Conservation (phyloP, 2,113 vertebrate species). For the Ctenodactylus gundi region DNA sequence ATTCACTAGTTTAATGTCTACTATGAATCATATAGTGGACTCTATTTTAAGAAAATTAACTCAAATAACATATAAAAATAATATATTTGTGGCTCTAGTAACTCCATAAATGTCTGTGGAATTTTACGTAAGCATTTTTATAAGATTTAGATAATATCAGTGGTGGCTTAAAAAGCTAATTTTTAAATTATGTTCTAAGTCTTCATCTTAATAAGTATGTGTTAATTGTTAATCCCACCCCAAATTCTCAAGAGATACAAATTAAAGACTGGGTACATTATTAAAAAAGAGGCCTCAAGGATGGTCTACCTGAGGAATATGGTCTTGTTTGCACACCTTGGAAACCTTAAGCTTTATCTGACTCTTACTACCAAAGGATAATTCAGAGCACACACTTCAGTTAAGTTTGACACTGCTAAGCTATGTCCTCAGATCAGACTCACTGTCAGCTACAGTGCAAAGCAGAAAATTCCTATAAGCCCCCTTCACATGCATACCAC, state of each 20-base stretch:
- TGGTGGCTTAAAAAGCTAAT: neutral
- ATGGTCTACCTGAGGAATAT: neutral
- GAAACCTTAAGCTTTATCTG: neutral
- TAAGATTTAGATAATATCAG: constrained; percentile 18
- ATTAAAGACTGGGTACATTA: neutral
- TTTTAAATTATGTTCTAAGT: neutral
- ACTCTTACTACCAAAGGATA: fast-evolving
- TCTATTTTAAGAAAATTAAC: constrained; percentile 40
- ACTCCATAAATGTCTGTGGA: neutral
- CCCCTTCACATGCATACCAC: no score
- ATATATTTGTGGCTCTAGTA: neutral
- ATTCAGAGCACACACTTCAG: neutral
- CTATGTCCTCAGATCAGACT: neutral
- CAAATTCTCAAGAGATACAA: neutral
- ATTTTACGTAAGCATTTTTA: neutral
- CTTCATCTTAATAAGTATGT: neutral
- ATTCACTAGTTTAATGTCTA: neutral
- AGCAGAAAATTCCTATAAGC: neutral
- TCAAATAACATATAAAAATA: constrained; percentile 19
- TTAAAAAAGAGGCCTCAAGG: neutral
- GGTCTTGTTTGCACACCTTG: neutral
- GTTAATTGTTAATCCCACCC: neutral
- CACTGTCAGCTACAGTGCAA: neutral
- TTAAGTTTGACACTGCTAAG: neutral
- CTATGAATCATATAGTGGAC: neutral